Evolutionary conservation across 2,113 vertebrate species (phyloP).

Genomic region (Malaclemys terrapin): DNA sequence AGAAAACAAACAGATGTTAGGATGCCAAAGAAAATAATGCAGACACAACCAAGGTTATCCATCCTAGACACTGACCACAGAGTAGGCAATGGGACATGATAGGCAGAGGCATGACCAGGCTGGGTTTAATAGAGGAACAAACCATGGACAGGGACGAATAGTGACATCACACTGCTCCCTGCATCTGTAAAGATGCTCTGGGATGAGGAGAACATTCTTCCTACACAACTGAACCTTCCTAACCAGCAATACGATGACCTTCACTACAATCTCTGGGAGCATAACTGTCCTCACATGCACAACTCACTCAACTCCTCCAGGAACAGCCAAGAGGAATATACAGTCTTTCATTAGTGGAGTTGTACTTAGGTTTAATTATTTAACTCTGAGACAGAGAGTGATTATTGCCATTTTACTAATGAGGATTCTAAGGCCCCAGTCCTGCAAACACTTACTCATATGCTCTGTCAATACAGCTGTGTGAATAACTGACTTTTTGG

Average conservation of each 20-base stretch:
- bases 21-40: too few relatives aligned
- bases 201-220: background rate
- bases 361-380: background rate
- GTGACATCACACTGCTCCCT: too few relatives aligned
- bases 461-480: too few relatives aligned
- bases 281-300: background rate
- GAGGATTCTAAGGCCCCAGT: background rate
- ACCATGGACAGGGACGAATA: too few relatives aligned
- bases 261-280: background rate
- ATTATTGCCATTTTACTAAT: background rate
- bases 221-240: background rate
- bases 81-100: too few relatives aligned
- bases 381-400: background rate
- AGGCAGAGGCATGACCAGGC: too few relatives aligned
- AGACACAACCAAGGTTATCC: too few relatives aligned
- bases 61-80: too few relatives aligned
- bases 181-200: too few relatives aligned
- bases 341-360: background rate
- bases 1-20: too few relatives aligned
- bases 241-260: fast-evolving
- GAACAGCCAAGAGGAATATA: fast-evolving
- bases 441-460: background rate
- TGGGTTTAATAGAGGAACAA: too few relatives aligned
- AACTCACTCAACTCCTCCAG: fast-evolving
- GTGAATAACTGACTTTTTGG: too few relatives aligned